These are phyloP conservation scores for Pyxicephalus adspersus DNA, from an alignment of 2,113 vertebrate species.

Conservation along the genomic window DNA sequence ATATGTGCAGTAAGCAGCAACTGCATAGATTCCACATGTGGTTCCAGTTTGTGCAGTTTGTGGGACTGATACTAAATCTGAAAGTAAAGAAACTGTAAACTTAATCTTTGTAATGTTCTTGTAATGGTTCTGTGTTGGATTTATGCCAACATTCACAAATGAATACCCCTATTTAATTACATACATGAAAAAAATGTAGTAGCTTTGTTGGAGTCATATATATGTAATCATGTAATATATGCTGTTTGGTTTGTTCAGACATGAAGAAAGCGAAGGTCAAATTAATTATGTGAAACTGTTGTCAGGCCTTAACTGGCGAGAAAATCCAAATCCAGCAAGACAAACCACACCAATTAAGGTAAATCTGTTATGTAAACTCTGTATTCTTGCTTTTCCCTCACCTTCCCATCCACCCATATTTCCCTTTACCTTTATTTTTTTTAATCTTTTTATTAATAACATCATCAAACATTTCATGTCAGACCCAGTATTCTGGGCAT, in stretches of 20 bases:
- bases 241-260: constrained; percentile 65
- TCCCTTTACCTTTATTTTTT: too few species aligned
- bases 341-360: constrained; percentile 69
- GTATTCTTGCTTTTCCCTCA: too few species aligned
- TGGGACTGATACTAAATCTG: constrained; percentile 41
- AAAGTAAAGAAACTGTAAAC: constrained; percentile 46
- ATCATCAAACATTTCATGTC: too few species aligned
- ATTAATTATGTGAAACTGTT: constrained; percentile 81
- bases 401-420: too few species aligned
- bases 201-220: background rate
- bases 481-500: too few species aligned
- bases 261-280: constrained; percentile 71
- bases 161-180: constrained; percentile 20
- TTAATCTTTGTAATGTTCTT: constrained; percentile 11
- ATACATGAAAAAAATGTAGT: background rate
- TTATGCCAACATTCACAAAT: constrained; percentile 1
- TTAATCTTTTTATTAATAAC: too few species aligned
- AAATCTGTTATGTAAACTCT: constrained; percentile 56
- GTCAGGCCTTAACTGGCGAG: constrained; percentile 81
- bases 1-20: constrained; percentile 47
- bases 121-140: constrained; percentile 21
- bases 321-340: constrained; percentile 67
- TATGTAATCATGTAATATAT: constrained; percentile 4
- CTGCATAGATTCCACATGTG: constrained; percentile 42
- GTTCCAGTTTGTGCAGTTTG: constrained; percentile 37